phyloP scores from a whole-genome alignment of 2,797 vertebrate species.

The Cyclopterus lumpus region DNA sequence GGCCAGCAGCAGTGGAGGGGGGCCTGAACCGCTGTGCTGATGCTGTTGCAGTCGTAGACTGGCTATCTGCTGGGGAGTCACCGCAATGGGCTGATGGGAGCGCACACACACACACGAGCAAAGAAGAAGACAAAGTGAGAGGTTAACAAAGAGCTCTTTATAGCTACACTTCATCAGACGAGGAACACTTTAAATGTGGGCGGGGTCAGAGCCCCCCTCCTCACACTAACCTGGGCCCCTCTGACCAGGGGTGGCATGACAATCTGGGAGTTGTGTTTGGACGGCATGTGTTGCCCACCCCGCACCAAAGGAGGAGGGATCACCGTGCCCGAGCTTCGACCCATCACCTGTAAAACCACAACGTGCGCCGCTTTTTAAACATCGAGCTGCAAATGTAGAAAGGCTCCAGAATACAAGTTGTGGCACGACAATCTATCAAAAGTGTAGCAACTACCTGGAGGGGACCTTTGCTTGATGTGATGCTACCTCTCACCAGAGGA shows the following conservation, averaged over 20 bases:
- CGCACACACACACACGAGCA: constrained; percentile 4
- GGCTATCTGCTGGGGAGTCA: constrained; percentile 91
- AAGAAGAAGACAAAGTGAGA: not conserved
- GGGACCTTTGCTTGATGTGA: constrained; percentile 89
- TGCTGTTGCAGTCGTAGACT: constrained; percentile 89
- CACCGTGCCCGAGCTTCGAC: constrained; percentile 90
- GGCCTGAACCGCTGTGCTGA: constrained; percentile 93
- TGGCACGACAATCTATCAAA: not conserved
- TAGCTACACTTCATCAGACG: not conserved
- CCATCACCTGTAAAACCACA: constrained; percentile 83
- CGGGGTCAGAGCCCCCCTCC: not conserved
- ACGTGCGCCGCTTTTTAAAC: not conserved
- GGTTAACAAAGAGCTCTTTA: not conserved
- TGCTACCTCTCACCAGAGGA: constrained; percentile 91
- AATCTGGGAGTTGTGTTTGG: constrained; percentile 92
- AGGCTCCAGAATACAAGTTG: not conserved
- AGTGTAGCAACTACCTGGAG: constrained; percentile 88
- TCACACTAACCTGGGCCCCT: constrained; percentile 91
- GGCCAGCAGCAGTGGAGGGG: constrained; percentile 93
- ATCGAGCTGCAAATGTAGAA: not conserved
- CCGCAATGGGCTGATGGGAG: constrained; percentile 75
- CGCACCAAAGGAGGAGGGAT: constrained; percentile 96
- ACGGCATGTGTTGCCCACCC: constrained; percentile 89
- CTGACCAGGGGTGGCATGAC: constrained; percentile 96
- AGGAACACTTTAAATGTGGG: not conserved